These are phyloP conservation scores for Ctenoplectra terminalis DNA, from an alignment of 1,140 invertebrate species.

Conservation along the genomic window DNA sequence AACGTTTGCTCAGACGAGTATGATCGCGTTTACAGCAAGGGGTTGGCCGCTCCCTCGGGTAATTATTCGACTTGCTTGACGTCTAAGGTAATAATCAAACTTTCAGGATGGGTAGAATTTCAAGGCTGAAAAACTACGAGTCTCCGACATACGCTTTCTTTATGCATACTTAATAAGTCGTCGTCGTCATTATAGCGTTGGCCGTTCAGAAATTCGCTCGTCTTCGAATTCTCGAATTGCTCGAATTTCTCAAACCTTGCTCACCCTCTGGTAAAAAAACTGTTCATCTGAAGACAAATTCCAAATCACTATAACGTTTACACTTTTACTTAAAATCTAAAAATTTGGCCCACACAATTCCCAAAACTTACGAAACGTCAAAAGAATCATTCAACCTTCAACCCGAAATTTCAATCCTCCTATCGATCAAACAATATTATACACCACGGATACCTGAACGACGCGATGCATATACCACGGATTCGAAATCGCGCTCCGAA, in stretches of 20 bases:
- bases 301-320: too few species aligned
- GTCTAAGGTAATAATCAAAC: conserved; percentile 51
- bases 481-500: neutral
- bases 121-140: conserved; percentile 12
- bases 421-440: neutral
- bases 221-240: neutral
- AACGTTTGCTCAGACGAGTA: neutral
- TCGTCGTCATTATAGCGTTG: too few species aligned
- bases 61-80: conserved; percentile 44
- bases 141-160: conserved; percentile 10
- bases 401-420: neutral
- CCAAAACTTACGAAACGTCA: neutral
- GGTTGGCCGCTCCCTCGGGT: conserved; percentile 27
- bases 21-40: neutral
- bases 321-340: neutral
- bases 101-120: conserved; percentile 15
- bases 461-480: neutral
- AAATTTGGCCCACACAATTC: neutral
- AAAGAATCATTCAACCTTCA: neutral
- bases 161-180: conserved; percentile 18
- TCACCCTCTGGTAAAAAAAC: too few species aligned
- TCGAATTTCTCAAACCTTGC: too few species aligned
- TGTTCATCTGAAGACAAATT: neutral
- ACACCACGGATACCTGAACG: neutral
- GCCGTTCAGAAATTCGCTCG: neutral